Base-by-base conservation (phyloP, 2,113 vertebrate genomes). In the Uria aalge region DNA sequence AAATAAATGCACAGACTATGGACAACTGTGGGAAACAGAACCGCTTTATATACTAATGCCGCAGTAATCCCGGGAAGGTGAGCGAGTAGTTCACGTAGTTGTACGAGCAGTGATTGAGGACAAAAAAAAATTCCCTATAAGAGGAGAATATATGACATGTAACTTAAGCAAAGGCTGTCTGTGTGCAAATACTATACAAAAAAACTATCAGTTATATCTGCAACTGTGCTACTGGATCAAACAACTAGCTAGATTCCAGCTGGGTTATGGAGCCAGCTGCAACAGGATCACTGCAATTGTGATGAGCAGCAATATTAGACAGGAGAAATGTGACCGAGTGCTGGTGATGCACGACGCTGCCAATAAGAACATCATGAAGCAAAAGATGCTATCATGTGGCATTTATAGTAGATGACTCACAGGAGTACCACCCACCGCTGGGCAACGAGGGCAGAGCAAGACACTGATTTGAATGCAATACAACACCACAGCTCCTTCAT, bases 401-500 rank as follows among this genome's bases (percentile, higher is more conserved):
- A 94, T 96, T 96, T 97, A 96, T 95, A 95, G 95, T 10, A 94
- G 80, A 91, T 96, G 95, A 96, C 93, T 96, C 95, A 97, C 79
- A 63, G 72, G 60, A 95, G 91, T 71, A 91, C 92, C 79, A 94
- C 89, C 93, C 91, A 94, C 92, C 15, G 0, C 94, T 82, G 81
- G 94, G 93, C 87, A 92, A 81, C 5, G 0, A 68, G 72, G 91
- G 81, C 91, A 95, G 69, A 92, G 80, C 64, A 68, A 96, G 95
- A 85, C 94, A 85, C 71, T 74, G 90, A 95, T 96, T 64, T 91
- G 77, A 94, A 94, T 88, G 91, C 94, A 96, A 72, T 36, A 87
- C 84, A 96, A 77, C 86, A 95, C 94, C 75, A 21, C 36, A 13
- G 8, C 76, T 92, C 86, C 89, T 92, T 85, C 94, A n/a, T 75